A percentile compares a stretch with the other conserved stretches of the same genome.
These are phyloP conservation scores for Caenorhabditis auriculariae DNA, from an alignment of 2,888 invertebrate species.

Conservation along the genomic window DNA sequence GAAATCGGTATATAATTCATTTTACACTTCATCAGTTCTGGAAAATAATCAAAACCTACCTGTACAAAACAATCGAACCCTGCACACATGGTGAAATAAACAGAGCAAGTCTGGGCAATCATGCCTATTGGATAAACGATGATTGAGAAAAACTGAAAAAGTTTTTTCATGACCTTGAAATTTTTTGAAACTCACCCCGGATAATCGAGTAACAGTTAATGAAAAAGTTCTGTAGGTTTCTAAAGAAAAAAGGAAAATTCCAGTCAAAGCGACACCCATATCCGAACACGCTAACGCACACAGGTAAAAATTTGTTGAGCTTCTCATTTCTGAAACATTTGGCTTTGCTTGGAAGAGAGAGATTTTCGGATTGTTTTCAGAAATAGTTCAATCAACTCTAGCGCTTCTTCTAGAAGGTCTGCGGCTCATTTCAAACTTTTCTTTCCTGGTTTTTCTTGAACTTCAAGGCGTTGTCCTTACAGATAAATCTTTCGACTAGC, in stretches of 20 bases:
- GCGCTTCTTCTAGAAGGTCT: too few relatives aligned
- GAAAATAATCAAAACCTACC: constrained; percentile 19
- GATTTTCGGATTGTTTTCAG: neutral
- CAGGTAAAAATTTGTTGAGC: constrained; percentile 58
- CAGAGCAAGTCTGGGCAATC: constrained; percentile 62
- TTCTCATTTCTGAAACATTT: constrained; percentile 48
- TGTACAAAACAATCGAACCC: constrained; percentile 61
- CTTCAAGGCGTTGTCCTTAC: too few relatives aligned
- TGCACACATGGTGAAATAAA: constrained; percentile 63
- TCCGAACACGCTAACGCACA: constrained; percentile 60
- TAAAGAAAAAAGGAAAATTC: constrained; percentile 52
- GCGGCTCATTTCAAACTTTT: too few relatives aligned
- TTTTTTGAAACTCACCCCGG: constrained; percentile 14
- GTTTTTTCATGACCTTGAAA: neutral
- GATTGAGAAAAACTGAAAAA: constrained; percentile 44
- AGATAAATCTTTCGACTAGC: too few relatives aligned
- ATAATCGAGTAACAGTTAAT: constrained; percentile 36
- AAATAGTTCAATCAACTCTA: neutral
- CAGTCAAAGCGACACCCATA: constrained; percentile 52
- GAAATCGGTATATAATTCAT: too few relatives aligned
- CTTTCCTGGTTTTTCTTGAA: too few relatives aligned
- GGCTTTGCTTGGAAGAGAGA: neutral
- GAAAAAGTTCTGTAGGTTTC: constrained; percentile 52
- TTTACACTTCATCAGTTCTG: too few relatives aligned
- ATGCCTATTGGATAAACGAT: constrained; percentile 60